phyloP scores from a whole-genome alignment of 2,888 invertebrate genomes.

The Dynastes grantii region DNA sequence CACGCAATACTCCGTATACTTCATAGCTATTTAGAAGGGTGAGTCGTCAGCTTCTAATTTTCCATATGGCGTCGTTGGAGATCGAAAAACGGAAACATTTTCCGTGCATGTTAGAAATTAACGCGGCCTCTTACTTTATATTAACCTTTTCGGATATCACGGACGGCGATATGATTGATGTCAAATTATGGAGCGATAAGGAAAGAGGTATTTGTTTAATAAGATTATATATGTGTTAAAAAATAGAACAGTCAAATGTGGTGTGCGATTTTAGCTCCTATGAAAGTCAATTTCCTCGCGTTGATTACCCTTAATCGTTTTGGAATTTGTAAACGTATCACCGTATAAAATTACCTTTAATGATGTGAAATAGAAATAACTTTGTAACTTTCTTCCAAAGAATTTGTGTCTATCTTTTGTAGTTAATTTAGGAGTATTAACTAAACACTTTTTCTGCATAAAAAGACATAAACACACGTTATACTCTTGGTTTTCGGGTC shows the following conservation, averaged over 20 bases:
- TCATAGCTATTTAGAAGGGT: neutral
- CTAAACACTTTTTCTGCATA: too few species aligned
- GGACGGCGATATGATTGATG: neutral
- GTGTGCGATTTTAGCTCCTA: neutral
- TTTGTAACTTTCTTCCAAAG: too few species aligned
- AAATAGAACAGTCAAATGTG: neutral
- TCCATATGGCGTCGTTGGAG: neutral
- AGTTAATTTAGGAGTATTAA: too few species aligned
- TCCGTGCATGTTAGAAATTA: neutral
- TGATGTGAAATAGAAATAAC: too few species aligned
- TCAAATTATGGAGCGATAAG: too few species aligned
- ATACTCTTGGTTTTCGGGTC: too few species aligned
- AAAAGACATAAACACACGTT: too few species aligned
- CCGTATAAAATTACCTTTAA: too few species aligned
- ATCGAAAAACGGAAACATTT: neutral
- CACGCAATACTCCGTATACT: too few species aligned
- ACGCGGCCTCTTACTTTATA: neutral
- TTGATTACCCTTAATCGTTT: neutral
- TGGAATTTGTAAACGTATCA: too few species aligned
- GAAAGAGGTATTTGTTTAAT: neutral
- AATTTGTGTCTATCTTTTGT: too few species aligned
- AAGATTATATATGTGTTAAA: neutral
- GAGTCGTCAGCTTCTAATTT: conserved; percentile 10
- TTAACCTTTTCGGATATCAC: neutral
- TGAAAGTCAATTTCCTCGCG: neutral